Evolutionary conservation across 1,140 invertebrate species (phyloP).

Genomic region (Brachionus sp.): DNA sequence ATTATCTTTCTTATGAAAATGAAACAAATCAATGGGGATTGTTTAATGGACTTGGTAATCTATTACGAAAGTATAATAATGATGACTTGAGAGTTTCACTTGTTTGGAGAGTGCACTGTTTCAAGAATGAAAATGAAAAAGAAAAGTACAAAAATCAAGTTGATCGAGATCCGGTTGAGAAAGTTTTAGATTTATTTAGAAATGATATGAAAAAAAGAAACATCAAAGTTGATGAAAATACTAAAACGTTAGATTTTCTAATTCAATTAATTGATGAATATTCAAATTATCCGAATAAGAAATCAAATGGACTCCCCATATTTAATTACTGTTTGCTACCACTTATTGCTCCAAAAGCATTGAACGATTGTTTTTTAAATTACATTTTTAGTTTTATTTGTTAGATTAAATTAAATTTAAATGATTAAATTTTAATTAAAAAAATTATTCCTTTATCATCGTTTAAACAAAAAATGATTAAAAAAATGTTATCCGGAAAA

Average conservation of each 20-base stretch:
- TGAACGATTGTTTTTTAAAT: slow-evolving; percentile 30
- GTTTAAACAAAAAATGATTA: no score
- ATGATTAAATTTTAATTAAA: no score
- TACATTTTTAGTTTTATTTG: slow-evolving; percentile 8
- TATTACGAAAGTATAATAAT: not conserved
- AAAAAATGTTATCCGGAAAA: no score
- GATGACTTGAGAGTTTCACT: slow-evolving; percentile 30
- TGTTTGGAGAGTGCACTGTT: slow-evolving; percentile 40
- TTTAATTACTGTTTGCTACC: slow-evolving; percentile 38
- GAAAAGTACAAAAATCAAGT: not conserved
- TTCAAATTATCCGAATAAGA: slow-evolving; percentile 28
- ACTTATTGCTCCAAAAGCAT: not conserved
- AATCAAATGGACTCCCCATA: not conserved
- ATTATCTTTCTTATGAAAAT: slow-evolving; percentile 13
- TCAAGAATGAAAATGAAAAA: not conserved
- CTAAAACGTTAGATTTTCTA: slow-evolving; percentile 4
- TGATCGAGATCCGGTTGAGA: not conserved
- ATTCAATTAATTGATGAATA: slow-evolving; percentile 28
- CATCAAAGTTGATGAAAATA: not conserved
- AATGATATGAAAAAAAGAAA: slow-evolving; percentile 5
- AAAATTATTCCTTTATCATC: no score
- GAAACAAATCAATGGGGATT: not conserved
- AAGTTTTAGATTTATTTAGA: slow-evolving; percentile 1
- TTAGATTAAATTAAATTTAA: no score
- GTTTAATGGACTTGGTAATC: not conserved